Evolutionary conservation across 2,888 invertebrate species (phyloP).

Genomic region (Neuroscelio doddi): DNA sequence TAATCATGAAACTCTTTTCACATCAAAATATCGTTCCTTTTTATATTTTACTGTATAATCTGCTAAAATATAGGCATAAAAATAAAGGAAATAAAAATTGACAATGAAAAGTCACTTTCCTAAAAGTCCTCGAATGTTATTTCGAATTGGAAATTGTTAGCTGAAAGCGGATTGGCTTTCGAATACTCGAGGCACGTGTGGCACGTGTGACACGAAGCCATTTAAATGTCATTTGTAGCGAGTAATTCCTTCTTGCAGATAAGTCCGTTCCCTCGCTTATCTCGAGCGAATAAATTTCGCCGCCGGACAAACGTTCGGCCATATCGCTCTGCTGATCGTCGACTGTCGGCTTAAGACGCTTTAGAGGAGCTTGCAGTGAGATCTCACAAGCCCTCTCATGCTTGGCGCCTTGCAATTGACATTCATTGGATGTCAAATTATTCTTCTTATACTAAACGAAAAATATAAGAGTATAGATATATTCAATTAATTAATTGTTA

Average conservation of each 20-base stretch:
- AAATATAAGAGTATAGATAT: too few species aligned
- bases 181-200: conserved; percentile 27
- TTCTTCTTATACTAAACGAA: too few species aligned
- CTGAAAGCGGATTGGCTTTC: conserved; percentile 28
- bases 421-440: conserved; percentile 42
- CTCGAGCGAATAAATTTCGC: conserved; percentile 43
- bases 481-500: too few species aligned
- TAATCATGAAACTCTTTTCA: too few species aligned
- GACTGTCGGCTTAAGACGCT: conserved; percentile 48
- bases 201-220: conserved; percentile 32
- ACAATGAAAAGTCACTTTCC: neutral
- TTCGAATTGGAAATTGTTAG: conserved; percentile 36
- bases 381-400: conserved; percentile 30
- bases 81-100: too few species aligned
- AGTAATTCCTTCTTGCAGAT: conserved; percentile 46
- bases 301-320: conserved; percentile 44
- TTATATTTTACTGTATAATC: too few species aligned
- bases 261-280: conserved; percentile 39
- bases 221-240: conserved; percentile 46
- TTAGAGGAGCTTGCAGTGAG: conserved; percentile 42
- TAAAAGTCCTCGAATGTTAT: conserved; percentile 9
- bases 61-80: too few species aligned
- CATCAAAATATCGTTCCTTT: neutral
- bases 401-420: conserved; percentile 27
- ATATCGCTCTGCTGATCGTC: conserved; percentile 41